Conservation (phyloP, 1,140 invertebrate species). For the Anastrepha obliqua region DNA sequence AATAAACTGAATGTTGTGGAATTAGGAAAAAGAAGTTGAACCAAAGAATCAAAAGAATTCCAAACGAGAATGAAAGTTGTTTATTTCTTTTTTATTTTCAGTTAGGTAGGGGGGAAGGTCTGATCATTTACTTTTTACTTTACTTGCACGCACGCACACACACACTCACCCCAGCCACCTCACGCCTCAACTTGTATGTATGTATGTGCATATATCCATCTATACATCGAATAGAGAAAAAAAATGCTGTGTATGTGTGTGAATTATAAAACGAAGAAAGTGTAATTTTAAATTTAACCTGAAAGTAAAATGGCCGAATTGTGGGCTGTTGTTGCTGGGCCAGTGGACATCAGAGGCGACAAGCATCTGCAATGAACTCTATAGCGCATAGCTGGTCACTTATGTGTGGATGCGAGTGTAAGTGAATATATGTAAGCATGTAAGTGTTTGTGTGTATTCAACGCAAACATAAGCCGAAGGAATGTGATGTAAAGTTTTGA, state of each 20-base stretch:
- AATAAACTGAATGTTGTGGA: not conserved
- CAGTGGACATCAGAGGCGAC: constrained; percentile 42
- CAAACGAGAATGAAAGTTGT: constrained; percentile 44
- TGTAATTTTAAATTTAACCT: constrained; percentile 46
- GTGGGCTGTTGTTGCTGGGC: constrained; percentile 35
- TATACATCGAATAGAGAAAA: too few relatives aligned
- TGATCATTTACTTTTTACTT: constrained; percentile 46
- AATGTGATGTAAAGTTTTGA: constrained; percentile 22
- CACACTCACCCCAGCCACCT: not conserved
- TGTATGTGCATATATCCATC: not conserved
- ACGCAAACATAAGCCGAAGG: not conserved
- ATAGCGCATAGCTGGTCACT: not conserved
- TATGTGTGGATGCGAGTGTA: not conserved
- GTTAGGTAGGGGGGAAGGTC: not conserved
- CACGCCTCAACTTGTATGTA: not conserved
- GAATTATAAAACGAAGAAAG: not conserved
- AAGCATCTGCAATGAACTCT: constrained; percentile 15
- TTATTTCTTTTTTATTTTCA: not conserved
- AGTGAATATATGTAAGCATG: not conserved
- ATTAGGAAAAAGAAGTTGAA: not conserved
- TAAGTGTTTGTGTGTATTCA: not conserved
- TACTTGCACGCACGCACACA: constrained; percentile 18
- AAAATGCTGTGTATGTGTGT: not conserved
- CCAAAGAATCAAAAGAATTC: constrained; percentile 34
- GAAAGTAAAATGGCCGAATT: constrained; percentile 29